These are phyloP conservation scores for Thalassoma bifasciatum DNA, from an alignment of 2,113 vertebrate species.

Conservation along the genomic window DNA sequence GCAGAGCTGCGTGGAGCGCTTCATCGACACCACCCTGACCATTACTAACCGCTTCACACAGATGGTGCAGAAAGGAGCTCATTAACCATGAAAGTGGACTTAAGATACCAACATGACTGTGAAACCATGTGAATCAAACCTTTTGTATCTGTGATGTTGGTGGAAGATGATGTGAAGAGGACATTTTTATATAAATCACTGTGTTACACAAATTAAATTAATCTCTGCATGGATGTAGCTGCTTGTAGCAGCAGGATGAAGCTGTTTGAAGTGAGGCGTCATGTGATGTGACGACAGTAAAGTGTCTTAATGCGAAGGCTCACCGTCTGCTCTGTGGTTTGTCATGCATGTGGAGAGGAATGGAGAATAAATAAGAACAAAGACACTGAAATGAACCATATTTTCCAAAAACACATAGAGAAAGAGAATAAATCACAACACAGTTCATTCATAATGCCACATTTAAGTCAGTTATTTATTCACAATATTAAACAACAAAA, in stretches of 20 bases:
- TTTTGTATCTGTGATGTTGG: constrained; percentile 1
- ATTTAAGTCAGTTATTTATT: not conserved
- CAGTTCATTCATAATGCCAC: not conserved
- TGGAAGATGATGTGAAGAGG: constrained; percentile 14
- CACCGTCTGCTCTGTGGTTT: not conserved
- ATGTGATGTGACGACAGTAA: constrained; percentile 1
- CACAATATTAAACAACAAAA: not conserved
- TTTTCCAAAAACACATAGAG: too few relatives aligned
- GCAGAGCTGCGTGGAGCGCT: constrained; percentile 90
- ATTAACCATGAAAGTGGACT: constrained; percentile 72
- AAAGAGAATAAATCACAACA: not conserved
- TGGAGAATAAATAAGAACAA: not conserved
- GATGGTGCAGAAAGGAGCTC: constrained; percentile 90
- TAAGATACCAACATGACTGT: not conserved
- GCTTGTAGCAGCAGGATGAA: not conserved
- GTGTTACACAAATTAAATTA: not conserved
- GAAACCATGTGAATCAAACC: not conserved
- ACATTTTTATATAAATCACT: not conserved
- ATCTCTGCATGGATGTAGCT: not conserved
- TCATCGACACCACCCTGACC: constrained; percentile 91
- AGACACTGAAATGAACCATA: too few relatives aligned
- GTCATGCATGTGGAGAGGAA: not conserved
- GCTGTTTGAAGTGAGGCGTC: constrained; percentile 1
- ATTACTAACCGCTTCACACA: constrained; percentile 92
- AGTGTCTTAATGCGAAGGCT: not conserved